Percentiles rank a stretch among this genome's conserved stretches.
These are phyloP conservation scores for Acanthosepion esculentum DNA, from an alignment of 2,888 invertebrate species.

Conservation along the genomic window DNA sequence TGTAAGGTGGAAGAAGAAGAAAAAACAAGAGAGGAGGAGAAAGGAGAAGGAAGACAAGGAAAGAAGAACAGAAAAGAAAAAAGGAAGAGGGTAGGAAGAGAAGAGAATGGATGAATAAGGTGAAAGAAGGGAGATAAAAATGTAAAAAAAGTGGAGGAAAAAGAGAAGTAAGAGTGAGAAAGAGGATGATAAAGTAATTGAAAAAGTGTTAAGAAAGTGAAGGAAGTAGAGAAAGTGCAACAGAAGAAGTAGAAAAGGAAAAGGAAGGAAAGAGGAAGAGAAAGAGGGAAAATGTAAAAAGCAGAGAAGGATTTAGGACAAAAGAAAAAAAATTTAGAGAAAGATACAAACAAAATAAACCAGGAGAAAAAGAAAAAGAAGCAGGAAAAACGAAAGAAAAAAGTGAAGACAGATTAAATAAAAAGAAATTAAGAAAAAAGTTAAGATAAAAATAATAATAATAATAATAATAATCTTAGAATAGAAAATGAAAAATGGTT, in stretches of 20 bases:
- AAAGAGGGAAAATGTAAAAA: no score
- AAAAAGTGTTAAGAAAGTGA: background rate
- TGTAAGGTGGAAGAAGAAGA: background rate
- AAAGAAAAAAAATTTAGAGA: no score
- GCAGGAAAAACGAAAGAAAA: background rate
- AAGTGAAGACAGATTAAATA: no score
- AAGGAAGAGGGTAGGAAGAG: background rate
- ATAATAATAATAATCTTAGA: no score
- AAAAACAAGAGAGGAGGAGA: background rate
- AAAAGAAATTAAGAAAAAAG: no score
- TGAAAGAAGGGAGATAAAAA: background rate
- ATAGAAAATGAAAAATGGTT: no score
- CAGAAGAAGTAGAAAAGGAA: background rate
- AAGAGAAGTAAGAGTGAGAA: background rate
- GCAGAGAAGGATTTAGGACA: no score
- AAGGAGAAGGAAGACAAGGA: background rate
- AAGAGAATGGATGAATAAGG: background rate
- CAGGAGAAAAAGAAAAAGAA: background rate
- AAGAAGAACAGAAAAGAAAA: background rate
- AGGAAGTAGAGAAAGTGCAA: background rate
- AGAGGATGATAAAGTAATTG: no score
- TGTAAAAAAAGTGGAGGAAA: background rate
- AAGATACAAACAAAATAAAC: no score
- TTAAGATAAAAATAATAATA: no score
- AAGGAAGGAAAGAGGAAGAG: background rate